These are phyloP conservation scores for Phyto melanocephala DNA, from an alignment of 2,888 invertebrate genomes.

Conservation along the genomic window DNA sequence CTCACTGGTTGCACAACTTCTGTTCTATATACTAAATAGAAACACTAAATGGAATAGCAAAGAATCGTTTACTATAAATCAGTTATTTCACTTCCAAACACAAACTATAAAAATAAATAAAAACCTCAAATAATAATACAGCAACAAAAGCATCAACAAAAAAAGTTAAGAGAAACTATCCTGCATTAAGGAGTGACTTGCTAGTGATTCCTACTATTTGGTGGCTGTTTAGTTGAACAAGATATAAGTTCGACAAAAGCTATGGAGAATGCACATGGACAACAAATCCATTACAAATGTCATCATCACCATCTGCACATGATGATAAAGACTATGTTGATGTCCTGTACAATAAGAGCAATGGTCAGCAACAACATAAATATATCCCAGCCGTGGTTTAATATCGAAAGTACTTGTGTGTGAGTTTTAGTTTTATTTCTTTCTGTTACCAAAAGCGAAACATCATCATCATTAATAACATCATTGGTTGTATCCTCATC, in stretches of 20 bases:
- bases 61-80: slow-evolving; percentile 50
- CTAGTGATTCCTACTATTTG: background rate
- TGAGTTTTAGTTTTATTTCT: background rate
- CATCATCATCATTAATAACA: background rate
- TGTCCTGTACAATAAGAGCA: slow-evolving; percentile 18
- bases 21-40: background rate
- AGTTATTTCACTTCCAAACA: slow-evolving; percentile 48
- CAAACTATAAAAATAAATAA: slow-evolving; percentile 34
- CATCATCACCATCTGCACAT: background rate
- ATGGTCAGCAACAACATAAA: background rate
- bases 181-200: background rate
- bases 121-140: slow-evolving; percentile 28
- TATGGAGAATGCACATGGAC: slow-evolving; percentile 18
- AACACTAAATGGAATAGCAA: background rate
- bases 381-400: slow-evolving; percentile 20
- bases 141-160: background rate
- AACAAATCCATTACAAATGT: background rate
- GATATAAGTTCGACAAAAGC: background rate
- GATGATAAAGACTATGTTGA: background rate
- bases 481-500: background rate
- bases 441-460: slow-evolving; percentile 25
- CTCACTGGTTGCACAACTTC: background rate
- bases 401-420: background rate
- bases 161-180: background rate
- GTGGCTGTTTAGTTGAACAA: slow-evolving; percentile 7